phyloP scores from a whole-genome alignment of 2,888 invertebrate genomes.

The Lepidochrysops patricia region DNA sequence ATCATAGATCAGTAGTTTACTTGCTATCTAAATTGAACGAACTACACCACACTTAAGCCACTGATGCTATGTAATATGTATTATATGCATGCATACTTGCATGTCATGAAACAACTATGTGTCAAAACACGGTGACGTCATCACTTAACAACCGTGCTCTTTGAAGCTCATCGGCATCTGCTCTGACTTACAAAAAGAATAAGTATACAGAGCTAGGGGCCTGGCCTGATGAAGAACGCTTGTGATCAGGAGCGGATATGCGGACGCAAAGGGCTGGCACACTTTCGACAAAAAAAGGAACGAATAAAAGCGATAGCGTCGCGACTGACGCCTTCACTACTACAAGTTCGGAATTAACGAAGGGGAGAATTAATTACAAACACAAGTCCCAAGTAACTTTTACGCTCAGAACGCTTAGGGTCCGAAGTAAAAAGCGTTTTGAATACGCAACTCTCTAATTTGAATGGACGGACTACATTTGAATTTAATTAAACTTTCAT shows the following conservation, averaged over 20 bases:
- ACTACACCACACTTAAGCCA: no score
- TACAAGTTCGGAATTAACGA: conserved; percentile 28
- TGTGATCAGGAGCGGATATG: neutral
- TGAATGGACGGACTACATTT: conserved; percentile 10
- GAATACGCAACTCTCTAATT: conserved; percentile 13
- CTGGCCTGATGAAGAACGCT: neutral
- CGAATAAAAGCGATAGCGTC: neutral
- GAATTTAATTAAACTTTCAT: conserved; percentile 8
- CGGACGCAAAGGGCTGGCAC: neutral
- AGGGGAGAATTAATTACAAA: conserved; percentile 51
- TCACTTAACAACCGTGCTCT: no score
- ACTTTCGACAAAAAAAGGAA: neutral
- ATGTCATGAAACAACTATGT: no score
- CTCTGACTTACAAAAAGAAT: neutral
- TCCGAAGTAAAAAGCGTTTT: conserved; percentile 8
- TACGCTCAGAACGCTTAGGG: conserved; percentile 2
- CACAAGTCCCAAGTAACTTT: conserved; percentile 22
- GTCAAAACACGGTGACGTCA: no score
- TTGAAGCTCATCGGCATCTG: no score
- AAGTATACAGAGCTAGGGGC: neutral
- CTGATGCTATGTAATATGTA: no score
- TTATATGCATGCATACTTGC: no score
- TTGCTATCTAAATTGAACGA: no score
- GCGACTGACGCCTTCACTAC: conserved; percentile 1
- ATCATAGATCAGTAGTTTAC: no score